A percentile compares a stretch with the other conserved stretches of the same genome.
These are phyloP conservation scores for Plumapathes pennacea DNA, from an alignment of 92 coral and sea anemone species.

Conservation along the genomic window DNA sequence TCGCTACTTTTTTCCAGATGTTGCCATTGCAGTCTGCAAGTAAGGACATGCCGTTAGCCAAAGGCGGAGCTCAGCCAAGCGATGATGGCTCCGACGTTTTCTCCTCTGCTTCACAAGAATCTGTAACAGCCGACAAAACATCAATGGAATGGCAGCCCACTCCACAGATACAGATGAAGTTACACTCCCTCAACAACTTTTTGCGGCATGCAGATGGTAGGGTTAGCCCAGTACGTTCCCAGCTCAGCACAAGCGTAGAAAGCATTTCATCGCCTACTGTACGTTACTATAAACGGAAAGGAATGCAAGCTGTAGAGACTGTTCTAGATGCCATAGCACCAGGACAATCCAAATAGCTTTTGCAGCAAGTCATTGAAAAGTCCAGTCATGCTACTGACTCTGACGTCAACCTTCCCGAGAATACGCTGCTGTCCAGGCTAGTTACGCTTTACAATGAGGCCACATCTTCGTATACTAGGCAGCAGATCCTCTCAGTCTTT, in stretches of 20 bases:
- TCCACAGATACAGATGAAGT: slow-evolving; percentile 33
- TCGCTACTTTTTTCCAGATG: too few relatives aligned
- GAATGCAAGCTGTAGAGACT: slow-evolving; percentile 16
- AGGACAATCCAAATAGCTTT: slow-evolving; percentile 26
- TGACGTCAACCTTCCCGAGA: slow-evolving; percentile 7
- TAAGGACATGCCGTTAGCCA: too few relatives aligned
- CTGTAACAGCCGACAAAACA: slow-evolving; percentile 7
- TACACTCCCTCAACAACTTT: slow-evolving; percentile 10
- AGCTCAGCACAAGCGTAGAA: slow-evolving; percentile 7
- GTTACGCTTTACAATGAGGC: slow-evolving; percentile 10
- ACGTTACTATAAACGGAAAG: slow-evolving; percentile 23
- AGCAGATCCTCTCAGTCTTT: slow-evolving; percentile 32
- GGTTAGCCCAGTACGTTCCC: slow-evolving; percentile 20
- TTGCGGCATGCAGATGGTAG: slow-evolving; percentile 16
- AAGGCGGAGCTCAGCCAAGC: background rate
- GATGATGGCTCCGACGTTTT: slow-evolving; percentile 4
- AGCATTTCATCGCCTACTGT: slow-evolving; percentile 16
- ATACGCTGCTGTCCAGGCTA: slow-evolving; percentile 11
- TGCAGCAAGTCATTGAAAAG: slow-evolving; percentile 16
- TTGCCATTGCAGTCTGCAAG: too few relatives aligned
- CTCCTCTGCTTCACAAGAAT: slow-evolving; percentile 9
- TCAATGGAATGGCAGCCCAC: slow-evolving; percentile 37
- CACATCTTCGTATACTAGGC: slow-evolving; percentile 11
- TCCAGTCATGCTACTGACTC: slow-evolving; percentile 13
- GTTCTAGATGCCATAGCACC: slow-evolving; percentile 19